Evolutionary conservation across 2,113 vertebrate species (phyloP), one percentile per base, ranked within the genome.

Genomic region (Cariama cristata): DNA sequence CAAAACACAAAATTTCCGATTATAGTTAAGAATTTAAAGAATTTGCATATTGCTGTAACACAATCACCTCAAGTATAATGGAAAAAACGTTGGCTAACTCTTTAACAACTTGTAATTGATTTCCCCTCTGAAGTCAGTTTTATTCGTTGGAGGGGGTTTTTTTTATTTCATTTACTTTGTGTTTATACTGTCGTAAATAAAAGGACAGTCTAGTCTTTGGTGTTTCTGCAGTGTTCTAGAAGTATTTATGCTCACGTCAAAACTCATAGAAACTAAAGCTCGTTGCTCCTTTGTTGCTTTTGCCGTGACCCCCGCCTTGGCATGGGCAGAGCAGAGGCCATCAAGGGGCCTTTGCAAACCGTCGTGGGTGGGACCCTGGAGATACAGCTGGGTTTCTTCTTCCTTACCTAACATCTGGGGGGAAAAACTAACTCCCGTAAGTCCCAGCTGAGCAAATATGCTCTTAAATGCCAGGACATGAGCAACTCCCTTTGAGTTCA

Each of bases 71-170:
- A 73, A 53, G 6, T 60, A 32, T 44, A 47, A 66, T 53, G 40
- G 24, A 30, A 86, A 76, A 76, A 53, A 71, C 14, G 9, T 30
- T 82, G 32, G 24, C 20, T 81, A 56, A 68, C 22, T 28, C 47
- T 77, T 87, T 50, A 94, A 40, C 12, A 69, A 30, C 16, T 76
- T 64, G 38, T 44, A 74, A 76, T 66, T 35, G 3, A 33, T 68
- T 73, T 52, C n/a, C 73, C 21, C n/a, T 76, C 58, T 93, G 75
- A 79, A 64, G 88, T 72, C 11, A 50, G 9, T 50, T 91, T 62
- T 24, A n/a, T 59, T 77, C 4, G 0, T 33, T 83, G 67, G 26
- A 52, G 26, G 18, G 5, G 14, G 4, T 0, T 1, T n/a, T 86
- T 52, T 21, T 67, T 73, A 19, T 38, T 87, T 47, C 4, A 33